These are phyloP conservation scores for Caenorhabditis latens DNA, from an alignment of 1,140 invertebrate genomes.

Conservation along the genomic window DNA sequence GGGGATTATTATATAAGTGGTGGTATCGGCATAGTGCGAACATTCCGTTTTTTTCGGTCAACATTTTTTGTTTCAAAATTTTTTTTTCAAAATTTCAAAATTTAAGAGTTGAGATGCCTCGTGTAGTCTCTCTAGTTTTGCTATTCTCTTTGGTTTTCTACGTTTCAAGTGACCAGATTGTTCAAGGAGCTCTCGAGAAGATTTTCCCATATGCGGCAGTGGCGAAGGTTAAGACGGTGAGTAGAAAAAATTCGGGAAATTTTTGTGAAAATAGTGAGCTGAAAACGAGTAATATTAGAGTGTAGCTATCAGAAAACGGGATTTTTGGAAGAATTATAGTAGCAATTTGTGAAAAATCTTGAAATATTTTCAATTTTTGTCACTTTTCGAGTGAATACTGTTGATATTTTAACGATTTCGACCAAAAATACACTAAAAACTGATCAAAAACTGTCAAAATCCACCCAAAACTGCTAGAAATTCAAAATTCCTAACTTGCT, in stretches of 20 bases:
- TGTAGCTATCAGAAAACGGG: too few relatives aligned
- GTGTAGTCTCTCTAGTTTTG: not conserved
- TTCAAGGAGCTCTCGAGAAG: conserved; percentile 12
- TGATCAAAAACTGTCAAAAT: too few relatives aligned
- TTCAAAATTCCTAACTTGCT: not conserved
- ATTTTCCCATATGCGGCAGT: conserved; percentile 29
- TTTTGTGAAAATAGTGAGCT: not conserved
- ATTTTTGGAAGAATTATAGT: too few relatives aligned
- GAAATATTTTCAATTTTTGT: too few relatives aligned
- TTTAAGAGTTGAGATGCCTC: not conserved
- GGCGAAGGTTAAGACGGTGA: conserved; percentile 16
- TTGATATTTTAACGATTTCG: too few relatives aligned
- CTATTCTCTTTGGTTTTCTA: not conserved
- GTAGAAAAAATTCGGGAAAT: not conserved
- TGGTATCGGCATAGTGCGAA: not conserved
- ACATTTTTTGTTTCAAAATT: not conserved
- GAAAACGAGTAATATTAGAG: too few relatives aligned
- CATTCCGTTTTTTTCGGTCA: not conserved
- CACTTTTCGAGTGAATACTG: too few relatives aligned
- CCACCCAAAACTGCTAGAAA: not conserved
- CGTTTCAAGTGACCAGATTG: conserved; percentile 22
- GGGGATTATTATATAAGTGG: not conserved
- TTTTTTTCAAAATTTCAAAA: not conserved
- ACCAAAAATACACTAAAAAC: too few relatives aligned
- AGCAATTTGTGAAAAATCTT: too few relatives aligned